Evolutionary conservation across 2,797 vertebrate genomes (phyloP).

Genomic region (Mormyrops attenuatus): DNA sequence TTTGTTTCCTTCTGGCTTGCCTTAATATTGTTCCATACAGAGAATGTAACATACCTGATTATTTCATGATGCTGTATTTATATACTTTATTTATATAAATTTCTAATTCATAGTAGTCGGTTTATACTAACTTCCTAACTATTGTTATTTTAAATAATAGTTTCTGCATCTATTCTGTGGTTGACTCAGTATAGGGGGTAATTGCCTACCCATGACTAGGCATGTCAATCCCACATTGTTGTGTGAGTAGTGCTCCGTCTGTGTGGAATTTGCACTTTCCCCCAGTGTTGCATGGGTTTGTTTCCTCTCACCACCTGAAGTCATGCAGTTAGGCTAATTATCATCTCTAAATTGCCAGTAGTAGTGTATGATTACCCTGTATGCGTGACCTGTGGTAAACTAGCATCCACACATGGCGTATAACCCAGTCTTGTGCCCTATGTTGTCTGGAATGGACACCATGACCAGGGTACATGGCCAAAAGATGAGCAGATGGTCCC

Average conservation of each 20-base stretch:
- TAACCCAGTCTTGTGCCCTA: background rate
- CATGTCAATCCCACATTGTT: background rate
- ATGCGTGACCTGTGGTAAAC: background rate
- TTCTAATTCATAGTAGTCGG: background rate
- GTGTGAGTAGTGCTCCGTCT: background rate
- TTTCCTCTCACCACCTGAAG: background rate
- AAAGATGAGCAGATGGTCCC: background rate
- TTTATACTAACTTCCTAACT: background rate
- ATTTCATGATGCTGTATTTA: background rate
- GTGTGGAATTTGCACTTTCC: background rate
- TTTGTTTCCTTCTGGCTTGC: background rate
- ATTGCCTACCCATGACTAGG: background rate
- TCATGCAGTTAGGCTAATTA: background rate
- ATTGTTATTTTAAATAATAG: background rate
- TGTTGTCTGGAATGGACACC: background rate
- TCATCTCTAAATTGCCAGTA: background rate
- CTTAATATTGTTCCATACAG: background rate
- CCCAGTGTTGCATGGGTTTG: background rate
- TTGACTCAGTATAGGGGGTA: background rate
- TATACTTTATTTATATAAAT: background rate
- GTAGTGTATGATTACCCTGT: background rate
- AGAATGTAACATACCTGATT: background rate
- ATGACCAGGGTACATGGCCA: background rate
- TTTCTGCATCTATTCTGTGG: background rate
- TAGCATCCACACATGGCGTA: background rate